Evolutionary conservation across 2,797 vertebrate genomes (phyloP).

Genomic region (Eurystomus glaucurus): DNA sequence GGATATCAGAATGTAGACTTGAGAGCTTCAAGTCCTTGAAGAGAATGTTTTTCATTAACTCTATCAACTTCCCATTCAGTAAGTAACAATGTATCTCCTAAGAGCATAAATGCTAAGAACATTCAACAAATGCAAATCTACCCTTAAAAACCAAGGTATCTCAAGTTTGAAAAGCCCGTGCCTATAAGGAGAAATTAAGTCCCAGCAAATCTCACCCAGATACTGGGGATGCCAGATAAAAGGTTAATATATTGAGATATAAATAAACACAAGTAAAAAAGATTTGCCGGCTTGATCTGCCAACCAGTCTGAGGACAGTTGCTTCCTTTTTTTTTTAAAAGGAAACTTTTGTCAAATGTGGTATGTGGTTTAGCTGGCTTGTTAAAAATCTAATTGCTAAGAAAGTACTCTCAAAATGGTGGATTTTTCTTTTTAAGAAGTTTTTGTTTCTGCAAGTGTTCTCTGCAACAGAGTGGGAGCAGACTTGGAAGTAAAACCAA

Average conservation of each 20-base stretch:
- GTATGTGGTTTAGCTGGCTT: neutral
- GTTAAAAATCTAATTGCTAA: neutral
- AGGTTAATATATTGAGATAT: neutral
- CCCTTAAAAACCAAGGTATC: neutral
- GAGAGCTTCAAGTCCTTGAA: neutral
- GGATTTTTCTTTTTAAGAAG: neutral
- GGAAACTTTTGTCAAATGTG: neutral
- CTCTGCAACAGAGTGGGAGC: constrained; percentile 13
- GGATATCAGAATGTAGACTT: neutral
- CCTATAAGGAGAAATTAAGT: neutral
- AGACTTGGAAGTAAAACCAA: neutral
- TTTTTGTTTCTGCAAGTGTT: neutral
- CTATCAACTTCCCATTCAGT: neutral
- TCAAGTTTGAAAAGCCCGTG: neutral
- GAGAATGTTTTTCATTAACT: neutral
- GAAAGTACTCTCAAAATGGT: constrained; percentile 37
- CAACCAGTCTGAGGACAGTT: neutral
- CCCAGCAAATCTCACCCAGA: neutral
- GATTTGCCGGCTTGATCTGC: neutral
- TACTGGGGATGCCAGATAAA: neutral
- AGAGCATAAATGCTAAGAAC: neutral
- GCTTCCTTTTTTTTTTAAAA: neutral
- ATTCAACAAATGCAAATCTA: neutral
- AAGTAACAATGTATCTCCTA: neutral
- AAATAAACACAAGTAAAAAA: neutral